Percentiles rank a stretch among this genome's conserved stretches.
Evolutionary conservation across 2,888 invertebrate species (phyloP).

Genomic region (Dastarcus helophoroides): DNA sequence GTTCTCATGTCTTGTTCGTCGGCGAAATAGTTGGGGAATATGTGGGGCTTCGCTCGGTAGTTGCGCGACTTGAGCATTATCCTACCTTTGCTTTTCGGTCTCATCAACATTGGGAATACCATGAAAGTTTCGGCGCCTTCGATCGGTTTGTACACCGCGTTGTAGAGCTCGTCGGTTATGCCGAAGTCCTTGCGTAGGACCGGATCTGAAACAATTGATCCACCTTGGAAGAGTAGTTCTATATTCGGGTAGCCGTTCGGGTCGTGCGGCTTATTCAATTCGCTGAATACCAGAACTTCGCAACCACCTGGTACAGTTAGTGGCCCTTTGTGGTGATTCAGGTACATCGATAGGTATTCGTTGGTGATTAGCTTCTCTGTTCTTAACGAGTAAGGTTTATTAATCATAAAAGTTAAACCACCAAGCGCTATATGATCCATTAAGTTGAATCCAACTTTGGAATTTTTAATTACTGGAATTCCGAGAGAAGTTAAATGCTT

Average conservation of each 20-base stretch:
- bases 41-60: slow-evolving; percentile 45
- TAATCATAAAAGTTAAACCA: slow-evolving; percentile 54
- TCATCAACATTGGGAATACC: slow-evolving; percentile 43
- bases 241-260: slow-evolving; percentile 53
- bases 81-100: slow-evolving; percentile 48
- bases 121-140: slow-evolving; percentile 35
- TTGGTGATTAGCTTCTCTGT: slow-evolving; percentile 26
- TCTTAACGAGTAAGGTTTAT: slow-evolving; percentile 38
- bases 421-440: slow-evolving; percentile 49
- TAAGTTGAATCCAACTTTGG: slow-evolving; percentile 42
- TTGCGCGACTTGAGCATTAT: slow-evolving; percentile 43
- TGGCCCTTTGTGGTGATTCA: slow-evolving; percentile 37
- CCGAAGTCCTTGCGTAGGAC: slow-evolving; percentile 37
- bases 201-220: slow-evolving; percentile 48
- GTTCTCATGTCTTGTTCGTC: slow-evolving; percentile 49
- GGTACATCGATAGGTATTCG: slow-evolving; percentile 25
- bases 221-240: slow-evolving; percentile 52
- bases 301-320: slow-evolving; percentile 50
- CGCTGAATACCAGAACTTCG: slow-evolving; percentile 54
- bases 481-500: slow-evolving; percentile 33
- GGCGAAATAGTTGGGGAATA: slow-evolving; percentile 52
- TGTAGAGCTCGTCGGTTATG: slow-evolving; percentile 32
- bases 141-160: slow-evolving; percentile 31
- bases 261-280: slow-evolving; percentile 45
- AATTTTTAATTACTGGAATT: slow-evolving; percentile 39